Percentiles rank a stretch among this genome's conserved stretches.
phyloP scores from a whole-genome alignment of 2,113 vertebrate genomes.

The Gorsachius goisagi region DNA sequence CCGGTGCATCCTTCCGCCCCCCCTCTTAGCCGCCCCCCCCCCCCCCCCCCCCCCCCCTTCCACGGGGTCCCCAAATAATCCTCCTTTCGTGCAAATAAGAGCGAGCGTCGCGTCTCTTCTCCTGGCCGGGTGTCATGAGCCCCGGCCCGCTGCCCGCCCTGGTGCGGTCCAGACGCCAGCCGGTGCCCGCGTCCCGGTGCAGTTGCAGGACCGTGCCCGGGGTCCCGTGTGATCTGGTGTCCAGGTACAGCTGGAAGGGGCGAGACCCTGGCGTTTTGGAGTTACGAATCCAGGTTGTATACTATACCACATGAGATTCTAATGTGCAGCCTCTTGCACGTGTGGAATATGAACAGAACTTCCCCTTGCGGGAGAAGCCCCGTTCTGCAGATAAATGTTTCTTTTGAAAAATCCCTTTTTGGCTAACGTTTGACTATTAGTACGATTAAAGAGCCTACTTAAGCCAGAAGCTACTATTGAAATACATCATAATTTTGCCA shows the following conservation, averaged over 20 bases:
- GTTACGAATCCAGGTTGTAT: neutral
- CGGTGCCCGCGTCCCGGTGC: neutral
- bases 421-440: neutral
- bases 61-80: neutral
- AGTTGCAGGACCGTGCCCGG: neutral
- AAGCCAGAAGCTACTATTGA: neutral
- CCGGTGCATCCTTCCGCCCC: too few relatives aligned
- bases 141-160: too few relatives aligned
- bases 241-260: neutral
- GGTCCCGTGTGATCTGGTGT: rapidly evolving
- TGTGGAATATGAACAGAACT: neutral
- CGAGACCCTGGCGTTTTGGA: neutral
- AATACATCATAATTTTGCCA: rapidly evolving
- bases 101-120: neutral
- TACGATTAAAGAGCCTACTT: neutral
- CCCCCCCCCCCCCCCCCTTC: too few relatives aligned
- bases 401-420: neutral
- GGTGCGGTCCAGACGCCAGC: rapidly evolving
- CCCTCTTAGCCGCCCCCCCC: too few relatives aligned
- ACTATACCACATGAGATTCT: neutral
- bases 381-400: neutral
- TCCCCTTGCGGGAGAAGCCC: neutral
- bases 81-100: rapidly evolving
- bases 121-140: neutral
- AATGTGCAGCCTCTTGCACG: rapidly evolving